Evolutionary conservation across 2,113 vertebrate genomes (phyloP).

Genomic region (Sakesphorus luctuosus): DNA sequence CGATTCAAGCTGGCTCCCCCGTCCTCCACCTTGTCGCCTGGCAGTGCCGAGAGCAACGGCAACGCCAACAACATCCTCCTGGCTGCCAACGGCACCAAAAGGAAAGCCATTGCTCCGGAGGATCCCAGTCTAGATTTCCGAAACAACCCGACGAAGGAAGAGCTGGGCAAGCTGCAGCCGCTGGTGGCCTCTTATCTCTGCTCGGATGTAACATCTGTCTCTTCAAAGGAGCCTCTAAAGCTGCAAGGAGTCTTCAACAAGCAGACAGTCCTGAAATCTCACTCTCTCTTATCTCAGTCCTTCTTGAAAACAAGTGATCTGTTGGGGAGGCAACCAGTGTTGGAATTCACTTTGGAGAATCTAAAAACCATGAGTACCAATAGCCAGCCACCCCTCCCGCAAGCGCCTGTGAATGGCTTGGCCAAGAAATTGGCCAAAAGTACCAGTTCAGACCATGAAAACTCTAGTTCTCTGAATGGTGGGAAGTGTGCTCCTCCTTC

Average conservation of each 20-base stretch:
- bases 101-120: conserved; percentile 84
- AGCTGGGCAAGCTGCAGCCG: conserved; percentile 92
- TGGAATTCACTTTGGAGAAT: conserved; percentile 92
- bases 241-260: conserved; percentile 95
- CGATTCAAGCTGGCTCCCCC: conserved; percentile 99
- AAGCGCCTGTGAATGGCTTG: conserved; percentile 89
- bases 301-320: conserved; percentile 85
- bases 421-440: conserved; percentile 92
- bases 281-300: conserved; percentile 88
- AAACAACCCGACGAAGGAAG: conserved; percentile 81
- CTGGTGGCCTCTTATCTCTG: conserved; percentile 93
- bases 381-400: conserved; percentile 82
- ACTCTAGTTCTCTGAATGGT: conserved; percentile 82
- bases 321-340: conserved; percentile 87
- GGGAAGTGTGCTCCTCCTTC: conserved; percentile 78
- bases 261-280: conserved; percentile 92
- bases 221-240: conserved; percentile 93
- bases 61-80: conserved; percentile 93
- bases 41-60: conserved; percentile 94
- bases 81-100: conserved; percentile 88
- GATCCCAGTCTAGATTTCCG: conserved; percentile 87
- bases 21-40: conserved; percentile 93
- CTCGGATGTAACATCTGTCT: conserved; percentile 93
- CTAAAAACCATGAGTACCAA: conserved; percentile 90
- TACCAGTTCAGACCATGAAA: conserved; percentile 83